phyloP scores from a whole-genome alignment of 2,888 invertebrate genomes.

The Monochamus alternatus region DNA sequence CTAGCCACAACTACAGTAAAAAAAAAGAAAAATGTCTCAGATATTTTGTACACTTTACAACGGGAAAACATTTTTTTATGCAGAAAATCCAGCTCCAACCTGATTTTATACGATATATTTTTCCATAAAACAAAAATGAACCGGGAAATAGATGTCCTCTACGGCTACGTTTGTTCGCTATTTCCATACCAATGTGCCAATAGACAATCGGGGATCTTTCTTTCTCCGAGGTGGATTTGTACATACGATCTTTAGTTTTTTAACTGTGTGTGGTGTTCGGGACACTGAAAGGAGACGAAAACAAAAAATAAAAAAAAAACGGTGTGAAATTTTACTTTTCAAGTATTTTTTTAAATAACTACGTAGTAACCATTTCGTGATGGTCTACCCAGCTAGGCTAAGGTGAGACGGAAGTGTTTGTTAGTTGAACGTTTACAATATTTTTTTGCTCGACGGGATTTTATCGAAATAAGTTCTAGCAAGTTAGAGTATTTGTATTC shows the following conservation, averaged over 20 bases:
- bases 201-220: slow-evolving; percentile 52
- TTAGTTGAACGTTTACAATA: slow-evolving; percentile 28
- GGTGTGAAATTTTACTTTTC: slow-evolving; percentile 37
- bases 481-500: too few species aligned
- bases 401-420: slow-evolving; percentile 26
- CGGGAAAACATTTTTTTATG: neutral
- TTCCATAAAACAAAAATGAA: slow-evolving; percentile 22
- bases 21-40: slow-evolving; percentile 32
- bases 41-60: slow-evolving; percentile 34
- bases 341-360: slow-evolving; percentile 15
- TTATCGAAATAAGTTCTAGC: too few species aligned
- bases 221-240: slow-evolving; percentile 43
- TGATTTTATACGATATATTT: slow-evolving; percentile 27
- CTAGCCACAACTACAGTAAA: slow-evolving; percentile 41
- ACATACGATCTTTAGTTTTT: slow-evolving; percentile 40
- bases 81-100: slow-evolving; percentile 10
- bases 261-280: slow-evolving; percentile 59
- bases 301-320: slow-evolving; percentile 31
- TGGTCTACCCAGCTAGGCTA: slow-evolving; percentile 22
- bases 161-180: slow-evolving; percentile 40
- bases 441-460: slow-evolving; percentile 10
- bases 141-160: slow-evolving; percentile 34
- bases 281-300: slow-evolving; percentile 42
- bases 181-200: slow-evolving; percentile 59
- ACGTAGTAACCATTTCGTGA: slow-evolving; percentile 21